Evolutionary conservation across 92 coral and sea anemone species (phyloP).

Genomic region (Diadumene lineata): DNA sequence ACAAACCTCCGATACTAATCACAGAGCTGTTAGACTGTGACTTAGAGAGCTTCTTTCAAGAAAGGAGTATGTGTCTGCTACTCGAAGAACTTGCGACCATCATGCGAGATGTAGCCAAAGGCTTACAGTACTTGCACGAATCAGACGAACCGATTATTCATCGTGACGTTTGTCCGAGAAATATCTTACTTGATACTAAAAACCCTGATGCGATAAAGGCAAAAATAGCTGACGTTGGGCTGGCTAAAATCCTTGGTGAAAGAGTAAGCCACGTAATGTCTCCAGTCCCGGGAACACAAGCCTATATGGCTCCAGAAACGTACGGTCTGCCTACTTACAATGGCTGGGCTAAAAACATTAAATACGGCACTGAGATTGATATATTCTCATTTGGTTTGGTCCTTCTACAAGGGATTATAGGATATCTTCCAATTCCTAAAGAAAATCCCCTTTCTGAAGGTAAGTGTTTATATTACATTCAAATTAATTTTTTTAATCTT

Average conservation of each 20-base stretch:
- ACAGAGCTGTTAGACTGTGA: constrained; percentile 56
- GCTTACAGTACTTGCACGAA: constrained; percentile 46
- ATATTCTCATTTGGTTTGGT: constrained; percentile 62
- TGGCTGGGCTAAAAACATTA: not conserved
- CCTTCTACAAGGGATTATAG: constrained; percentile 48
- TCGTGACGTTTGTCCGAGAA: constrained; percentile 44
- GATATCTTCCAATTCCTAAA: constrained; percentile 19
- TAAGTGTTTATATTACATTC: constrained; percentile 8
- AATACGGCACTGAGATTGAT: constrained; percentile 60
- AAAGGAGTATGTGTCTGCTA: constrained; percentile 13
- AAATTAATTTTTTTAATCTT: too few species aligned
- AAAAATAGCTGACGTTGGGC: constrained; percentile 52
- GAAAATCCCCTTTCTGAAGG: constrained; percentile 61
- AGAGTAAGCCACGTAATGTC: constrained; percentile 8
- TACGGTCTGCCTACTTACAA: constrained; percentile 1
- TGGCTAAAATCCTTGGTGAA: constrained; percentile 37
- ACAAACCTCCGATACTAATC: constrained; percentile 45
- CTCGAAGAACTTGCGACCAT: constrained; percentile 38
- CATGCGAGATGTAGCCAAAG: constrained; percentile 53
- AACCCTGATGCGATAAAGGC: constrained; percentile 21
- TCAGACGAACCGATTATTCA: constrained; percentile 38
- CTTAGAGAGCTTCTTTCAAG: constrained; percentile 20
- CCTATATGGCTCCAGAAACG: constrained; percentile 47
- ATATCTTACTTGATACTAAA: constrained; percentile 43
- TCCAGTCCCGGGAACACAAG: constrained; percentile 31